These are phyloP conservation scores for Drosophila santomea DNA, from an alignment of 1,140 invertebrate species.

Conservation along the genomic window DNA sequence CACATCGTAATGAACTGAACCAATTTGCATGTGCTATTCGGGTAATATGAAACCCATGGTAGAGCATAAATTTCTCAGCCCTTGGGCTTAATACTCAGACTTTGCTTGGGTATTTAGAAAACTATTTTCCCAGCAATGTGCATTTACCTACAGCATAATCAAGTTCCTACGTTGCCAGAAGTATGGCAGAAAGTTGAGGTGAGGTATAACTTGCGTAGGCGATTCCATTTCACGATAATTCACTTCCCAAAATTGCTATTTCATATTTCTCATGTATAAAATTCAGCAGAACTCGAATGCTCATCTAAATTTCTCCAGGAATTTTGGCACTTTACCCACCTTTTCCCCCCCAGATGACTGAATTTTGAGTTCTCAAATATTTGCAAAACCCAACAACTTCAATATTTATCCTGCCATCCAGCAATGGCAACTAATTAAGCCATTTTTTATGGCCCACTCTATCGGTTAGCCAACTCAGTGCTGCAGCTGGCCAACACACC, in stretches of 20 bases:
- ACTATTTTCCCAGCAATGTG: conserved; percentile 4
- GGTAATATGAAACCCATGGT: conserved; percentile 16
- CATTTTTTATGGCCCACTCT: conserved; percentile 59
- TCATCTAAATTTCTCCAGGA: conserved; percentile 20
- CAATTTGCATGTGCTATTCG: conserved; percentile 39
- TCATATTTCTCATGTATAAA: background rate
- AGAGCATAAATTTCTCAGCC: conserved; percentile 1
- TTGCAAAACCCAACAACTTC: conserved; percentile 52
- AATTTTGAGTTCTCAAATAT: conserved; percentile 46
- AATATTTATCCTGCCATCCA: conserved; percentile 46
- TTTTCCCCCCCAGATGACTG: background rate
- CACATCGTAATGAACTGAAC: conserved; percentile 20
- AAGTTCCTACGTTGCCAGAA: background rate
- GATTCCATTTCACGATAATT: background rate
- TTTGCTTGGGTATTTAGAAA: conserved; percentile 6
- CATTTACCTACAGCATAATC: background rate
- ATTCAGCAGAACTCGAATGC: conserved; percentile 7
- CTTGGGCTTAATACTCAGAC: conserved; percentile 5
- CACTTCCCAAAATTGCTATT: background rate
- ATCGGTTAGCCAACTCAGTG: conserved; percentile 47
- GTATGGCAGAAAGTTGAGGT: background rate
- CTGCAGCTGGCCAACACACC: conserved; percentile 11
- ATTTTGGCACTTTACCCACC: background rate
- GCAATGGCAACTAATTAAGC: conserved; percentile 66
- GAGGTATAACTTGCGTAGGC: background rate